A percentile compares a stretch with the other conserved stretches of the same genome.
These are phyloP conservation scores for Drosophila carrolli DNA, from an alignment of 1,140 invertebrate genomes.

Conservation along the genomic window DNA sequence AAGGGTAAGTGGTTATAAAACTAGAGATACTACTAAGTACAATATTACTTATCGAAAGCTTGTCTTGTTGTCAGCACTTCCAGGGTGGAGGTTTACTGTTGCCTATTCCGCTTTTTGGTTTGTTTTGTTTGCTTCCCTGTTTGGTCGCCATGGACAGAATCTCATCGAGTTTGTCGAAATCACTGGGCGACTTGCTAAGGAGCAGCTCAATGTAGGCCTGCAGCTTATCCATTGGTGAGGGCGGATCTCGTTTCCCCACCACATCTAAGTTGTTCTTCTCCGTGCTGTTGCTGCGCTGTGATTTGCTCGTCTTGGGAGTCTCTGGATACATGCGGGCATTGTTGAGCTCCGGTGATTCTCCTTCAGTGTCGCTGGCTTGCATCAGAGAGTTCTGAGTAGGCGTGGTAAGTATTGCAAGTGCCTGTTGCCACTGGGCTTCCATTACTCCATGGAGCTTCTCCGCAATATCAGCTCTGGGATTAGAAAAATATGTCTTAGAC, in stretches of 20 bases:
- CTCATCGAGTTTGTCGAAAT: slow-evolving; percentile 79
- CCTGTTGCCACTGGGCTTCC: slow-evolving; percentile 92
- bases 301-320: slow-evolving; percentile 75
- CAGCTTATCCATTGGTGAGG: slow-evolving; percentile 77
- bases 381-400: slow-evolving; percentile 53
- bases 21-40: slow-evolving; percentile 26
- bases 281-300: slow-evolving; percentile 60
- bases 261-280: slow-evolving; percentile 75
- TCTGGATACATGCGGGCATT: slow-evolving; percentile 65
- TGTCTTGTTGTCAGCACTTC: slow-evolving; percentile 65
- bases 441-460: slow-evolving; percentile 91
- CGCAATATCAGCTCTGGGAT: slow-evolving; percentile 86
- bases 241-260: slow-evolving; percentile 56
- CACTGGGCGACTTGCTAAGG: slow-evolving; percentile 78
- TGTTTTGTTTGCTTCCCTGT: slow-evolving; percentile 10
- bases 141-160: slow-evolving; percentile 60
- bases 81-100: slow-evolving; percentile 73
- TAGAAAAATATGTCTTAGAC: neutral
- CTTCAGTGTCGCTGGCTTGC: slow-evolving; percentile 51
- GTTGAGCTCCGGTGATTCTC: slow-evolving; percentile 58
- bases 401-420: slow-evolving; percentile 89
- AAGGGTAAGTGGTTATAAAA: slow-evolving; percentile 1
- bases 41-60: neutral
- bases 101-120: slow-evolving; percentile 48
- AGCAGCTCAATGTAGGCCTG: slow-evolving; percentile 83